A percentile compares a stretch with the other conserved stretches of the same genome.
phyloP scores from a whole-genome alignment of 1,140 invertebrate genomes.

The Neodiprion lecontei region DNA sequence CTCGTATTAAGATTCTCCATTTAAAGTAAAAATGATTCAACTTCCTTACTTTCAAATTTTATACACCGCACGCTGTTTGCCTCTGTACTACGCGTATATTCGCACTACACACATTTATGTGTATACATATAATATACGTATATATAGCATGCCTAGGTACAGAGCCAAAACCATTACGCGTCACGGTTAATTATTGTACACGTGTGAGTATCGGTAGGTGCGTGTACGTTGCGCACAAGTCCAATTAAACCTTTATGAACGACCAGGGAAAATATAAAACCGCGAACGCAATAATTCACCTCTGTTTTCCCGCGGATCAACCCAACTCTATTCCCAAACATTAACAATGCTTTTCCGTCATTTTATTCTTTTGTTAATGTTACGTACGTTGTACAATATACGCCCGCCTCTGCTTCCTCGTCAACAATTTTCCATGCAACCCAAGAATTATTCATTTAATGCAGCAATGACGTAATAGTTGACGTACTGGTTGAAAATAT shows the following conservation, averaged over 20 bases:
- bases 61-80: neutral
- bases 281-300: conserved; percentile 38
- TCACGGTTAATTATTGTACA: conserved; percentile 39
- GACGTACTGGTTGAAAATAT: too few species aligned
- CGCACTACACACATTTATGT: too few species aligned
- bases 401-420: too few species aligned
- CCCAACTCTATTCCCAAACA: neutral
- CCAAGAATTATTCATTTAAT: too few species aligned
- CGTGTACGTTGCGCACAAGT: conserved; percentile 18
- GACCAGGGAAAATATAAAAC: conserved; percentile 39
- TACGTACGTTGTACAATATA: too few species aligned
- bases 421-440: too few species aligned
- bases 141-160: too few species aligned
- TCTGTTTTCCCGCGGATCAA: conserved; percentile 30
- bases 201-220: conserved; percentile 12
- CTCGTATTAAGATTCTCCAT: neutral
- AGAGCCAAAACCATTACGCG: too few species aligned
- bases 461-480: too few species aligned
- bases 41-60: too few species aligned
- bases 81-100: conserved; percentile 5
- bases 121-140: too few species aligned
- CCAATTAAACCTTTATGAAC: conserved; percentile 43
- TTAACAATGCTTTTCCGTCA: neutral
- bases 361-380: neutral
- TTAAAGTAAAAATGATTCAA: neutral